Evolutionary conservation across 1,140 invertebrate species (phyloP), one percentile per base, ranked within the genome.

Genomic region (Dendroctonus valens): DNA sequence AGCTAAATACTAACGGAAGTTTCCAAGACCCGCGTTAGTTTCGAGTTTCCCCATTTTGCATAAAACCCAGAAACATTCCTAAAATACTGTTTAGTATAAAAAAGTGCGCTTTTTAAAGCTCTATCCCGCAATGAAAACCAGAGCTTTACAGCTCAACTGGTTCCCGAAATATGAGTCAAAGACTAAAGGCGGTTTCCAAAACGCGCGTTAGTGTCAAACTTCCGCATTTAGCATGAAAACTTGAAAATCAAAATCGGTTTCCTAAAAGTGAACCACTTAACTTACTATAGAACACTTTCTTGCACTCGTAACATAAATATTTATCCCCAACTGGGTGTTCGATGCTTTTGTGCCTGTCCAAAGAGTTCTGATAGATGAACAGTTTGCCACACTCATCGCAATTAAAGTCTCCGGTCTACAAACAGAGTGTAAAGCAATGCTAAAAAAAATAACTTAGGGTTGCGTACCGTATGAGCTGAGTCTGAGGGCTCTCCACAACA

Each of bases 351-450:
- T 92, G 91, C 11, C 89, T 83, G 74, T 88, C 84, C 52, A 92
- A 77, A 71, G 89, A 88, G 70, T 89, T 90, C 67, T 87, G 86
- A 44, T 88, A 79, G 14, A 85, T 86, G 71, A 92, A 92, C 54
- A 86, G 83, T 73, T 85, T 86, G 40, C 80, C 79, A 72, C 86
- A 87, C 41, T 81, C 78, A 50, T 78, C 60, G 72, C 83, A 85
- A 63, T 79, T 72, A 65, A 78, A 79, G 41, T 81, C 77, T n/a
- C 82, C 82, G n/a, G 41, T 15, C 58, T 52, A 38, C 12, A 50
- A 65, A 59, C 51, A 41, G 3, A 55, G 11, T 3, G 15, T 11
- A 54, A 38, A 2, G 14, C 41, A 9, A 7, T 54, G 7, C 8
- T 51, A 40, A 2, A 40, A 63, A 26, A 63, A 15, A 3, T 53